Conservation (phyloP, 2,888 invertebrate species). For the Deilephila elpenor region DNA sequence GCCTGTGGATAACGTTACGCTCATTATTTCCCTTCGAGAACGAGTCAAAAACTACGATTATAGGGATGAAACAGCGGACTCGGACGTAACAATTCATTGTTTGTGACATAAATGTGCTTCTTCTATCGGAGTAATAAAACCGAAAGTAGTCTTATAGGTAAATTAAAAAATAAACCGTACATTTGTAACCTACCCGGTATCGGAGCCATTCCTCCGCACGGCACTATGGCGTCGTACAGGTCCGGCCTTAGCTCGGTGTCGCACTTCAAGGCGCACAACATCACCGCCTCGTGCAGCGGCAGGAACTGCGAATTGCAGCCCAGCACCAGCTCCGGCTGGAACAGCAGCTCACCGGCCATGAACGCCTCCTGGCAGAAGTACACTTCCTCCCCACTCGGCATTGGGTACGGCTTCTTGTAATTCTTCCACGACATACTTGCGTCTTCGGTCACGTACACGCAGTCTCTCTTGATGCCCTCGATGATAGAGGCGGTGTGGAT, state of each 20-base stretch:
- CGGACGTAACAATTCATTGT: too few species aligned
- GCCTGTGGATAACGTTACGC: too few species aligned
- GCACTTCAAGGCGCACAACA: constrained; percentile 57
- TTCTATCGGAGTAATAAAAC: too few species aligned
- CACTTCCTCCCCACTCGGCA: constrained; percentile 59
- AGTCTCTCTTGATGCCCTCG: constrained; percentile 53
- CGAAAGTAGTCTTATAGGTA: not conserved
- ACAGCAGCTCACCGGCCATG: constrained; percentile 62
- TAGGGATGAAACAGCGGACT: too few species aligned
- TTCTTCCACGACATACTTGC: constrained; percentile 44
- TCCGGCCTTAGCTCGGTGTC: constrained; percentile 59
- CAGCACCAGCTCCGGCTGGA: constrained; percentile 59
- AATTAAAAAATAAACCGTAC: not conserved
- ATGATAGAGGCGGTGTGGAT: constrained; percentile 42
- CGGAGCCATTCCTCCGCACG: constrained; percentile 64
- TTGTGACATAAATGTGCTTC: too few species aligned
- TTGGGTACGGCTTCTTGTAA: constrained; percentile 45
- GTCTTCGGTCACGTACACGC: constrained; percentile 55
- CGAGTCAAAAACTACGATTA: too few species aligned
- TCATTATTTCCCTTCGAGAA: too few species aligned
- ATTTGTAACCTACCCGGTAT: constrained; percentile 43
- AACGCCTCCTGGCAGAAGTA: constrained; percentile 63
- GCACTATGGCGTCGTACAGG: constrained; percentile 57
- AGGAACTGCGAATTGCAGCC: constrained; percentile 43
- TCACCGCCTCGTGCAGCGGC: constrained; percentile 58